phyloP scores from a whole-genome alignment of 2,888 invertebrate genomes.

The Chrysolina haemoptera region DNA sequence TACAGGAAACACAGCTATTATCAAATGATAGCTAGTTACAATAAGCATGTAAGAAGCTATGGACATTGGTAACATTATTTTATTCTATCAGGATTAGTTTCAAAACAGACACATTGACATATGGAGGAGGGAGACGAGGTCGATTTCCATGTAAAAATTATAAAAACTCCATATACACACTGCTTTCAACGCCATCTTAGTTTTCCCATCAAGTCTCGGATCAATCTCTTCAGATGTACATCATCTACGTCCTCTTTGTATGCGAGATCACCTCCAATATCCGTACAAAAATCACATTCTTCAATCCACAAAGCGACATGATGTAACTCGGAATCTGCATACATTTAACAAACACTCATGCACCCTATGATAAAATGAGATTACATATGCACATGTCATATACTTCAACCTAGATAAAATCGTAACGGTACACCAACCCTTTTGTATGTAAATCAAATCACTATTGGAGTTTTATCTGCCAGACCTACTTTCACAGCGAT shows the following conservation, averaged over 20 bases:
- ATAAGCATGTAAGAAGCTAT: no score
- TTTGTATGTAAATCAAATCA: conserved; percentile 54
- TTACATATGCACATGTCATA: conserved; percentile 48
- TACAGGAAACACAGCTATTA: no score
- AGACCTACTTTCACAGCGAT: conserved; percentile 14
- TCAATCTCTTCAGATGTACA: no score
- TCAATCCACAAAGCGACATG: background rate
- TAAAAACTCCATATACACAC: no score
- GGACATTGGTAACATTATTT: no score
- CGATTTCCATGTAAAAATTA: no score
- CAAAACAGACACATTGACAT: no score
- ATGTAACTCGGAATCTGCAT: conserved; percentile 9
- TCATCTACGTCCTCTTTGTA: background rate
- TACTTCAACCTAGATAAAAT: conserved; percentile 52
- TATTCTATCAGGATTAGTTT: no score
- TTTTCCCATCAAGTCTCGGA: no score
- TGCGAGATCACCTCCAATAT: background rate
- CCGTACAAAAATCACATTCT: background rate
- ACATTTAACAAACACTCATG: conserved; percentile 38
- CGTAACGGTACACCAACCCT: conserved; percentile 50
- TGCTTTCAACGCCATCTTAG: no score
- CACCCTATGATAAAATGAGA: conserved; percentile 44
- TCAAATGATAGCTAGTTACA: no score
- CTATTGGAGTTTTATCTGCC: conserved; percentile 49
- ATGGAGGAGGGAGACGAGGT: no score